Evolutionary conservation across 1,140 invertebrate genomes (phyloP).

Genomic region (Trachelipus rathkii): DNA sequence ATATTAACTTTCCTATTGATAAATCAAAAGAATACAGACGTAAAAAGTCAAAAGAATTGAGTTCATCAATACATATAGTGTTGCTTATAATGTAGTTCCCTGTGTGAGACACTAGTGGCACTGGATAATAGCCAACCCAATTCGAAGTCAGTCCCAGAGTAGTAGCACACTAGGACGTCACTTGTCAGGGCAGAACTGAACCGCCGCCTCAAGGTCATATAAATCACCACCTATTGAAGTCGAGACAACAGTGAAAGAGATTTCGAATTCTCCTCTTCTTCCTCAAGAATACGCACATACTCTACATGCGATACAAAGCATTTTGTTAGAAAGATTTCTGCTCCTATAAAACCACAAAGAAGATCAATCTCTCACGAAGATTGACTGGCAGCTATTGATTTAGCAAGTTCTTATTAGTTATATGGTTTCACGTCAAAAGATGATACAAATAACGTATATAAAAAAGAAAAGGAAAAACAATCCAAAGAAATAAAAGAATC

Average conservation of each 20-base stretch:
- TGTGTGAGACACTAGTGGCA: constrained; percentile 23
- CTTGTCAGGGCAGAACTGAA: constrained; percentile 32
- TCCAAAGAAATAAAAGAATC: constrained; percentile 32
- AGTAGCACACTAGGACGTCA: too few relatives aligned
- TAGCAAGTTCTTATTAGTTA: too few relatives aligned
- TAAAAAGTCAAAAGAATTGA: constrained; percentile 36
- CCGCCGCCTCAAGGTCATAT: too few relatives aligned
- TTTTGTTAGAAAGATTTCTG: too few relatives aligned
- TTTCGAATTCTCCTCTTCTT: neutral
- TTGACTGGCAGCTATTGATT: too few relatives aligned
- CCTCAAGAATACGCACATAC: too few relatives aligned
- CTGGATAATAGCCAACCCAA: constrained; percentile 8
- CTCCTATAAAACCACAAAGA: too few relatives aligned
- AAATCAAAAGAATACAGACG: constrained; percentile 43
- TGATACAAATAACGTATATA: neutral
- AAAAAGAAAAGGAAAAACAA: constrained; percentile 26
- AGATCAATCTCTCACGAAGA: too few relatives aligned
- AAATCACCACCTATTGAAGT: constrained; percentile 25
- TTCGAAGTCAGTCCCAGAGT: too few relatives aligned
- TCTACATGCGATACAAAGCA: too few relatives aligned
- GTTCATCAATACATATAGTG: constrained; percentile 23
- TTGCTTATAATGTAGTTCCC: neutral
- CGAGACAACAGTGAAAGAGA: neutral
- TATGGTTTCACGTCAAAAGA: too few relatives aligned
- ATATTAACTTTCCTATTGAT: too few relatives aligned